phyloP scores from a whole-genome alignment of 1,140 invertebrate genomes.

The Achroia grisella region DNA sequence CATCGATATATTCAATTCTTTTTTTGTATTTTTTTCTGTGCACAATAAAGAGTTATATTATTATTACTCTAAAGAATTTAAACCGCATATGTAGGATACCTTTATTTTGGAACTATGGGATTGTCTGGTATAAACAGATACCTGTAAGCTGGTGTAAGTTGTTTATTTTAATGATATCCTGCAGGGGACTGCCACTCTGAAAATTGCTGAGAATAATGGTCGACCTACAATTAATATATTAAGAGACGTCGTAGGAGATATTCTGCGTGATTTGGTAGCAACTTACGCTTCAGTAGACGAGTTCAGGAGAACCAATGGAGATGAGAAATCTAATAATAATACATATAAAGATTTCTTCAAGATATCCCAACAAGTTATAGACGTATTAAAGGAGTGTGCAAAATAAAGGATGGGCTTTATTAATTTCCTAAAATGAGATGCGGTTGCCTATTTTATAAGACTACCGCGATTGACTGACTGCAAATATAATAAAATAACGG shows the following conservation, averaged over 20 bases:
- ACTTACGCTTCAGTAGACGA: constrained; percentile 28
- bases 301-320: constrained; percentile 14
- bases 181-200: constrained; percentile 21
- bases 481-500: no score
- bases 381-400: constrained; percentile 27
- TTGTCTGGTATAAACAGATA: no score
- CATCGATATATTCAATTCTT: no score
- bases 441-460: no score
- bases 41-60: no score
- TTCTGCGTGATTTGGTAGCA: constrained; percentile 28
- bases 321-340: constrained; percentile 6
- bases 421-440: no score
- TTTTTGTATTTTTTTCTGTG: no score
- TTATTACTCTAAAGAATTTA: no score
- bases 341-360: constrained; percentile 26
- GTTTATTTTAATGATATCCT: not conserved
- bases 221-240: constrained; percentile 22
- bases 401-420: constrained; percentile 12
- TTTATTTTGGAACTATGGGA: no score
- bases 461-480: no score
- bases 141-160: no score
- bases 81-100: no score
- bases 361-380: constrained; percentile 26
- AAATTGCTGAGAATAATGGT: constrained; percentile 22
- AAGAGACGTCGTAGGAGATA: constrained; percentile 17